phyloP scores from a whole-genome alignment of 2,888 invertebrate genomes.

The Atethmia centrago region DNA sequence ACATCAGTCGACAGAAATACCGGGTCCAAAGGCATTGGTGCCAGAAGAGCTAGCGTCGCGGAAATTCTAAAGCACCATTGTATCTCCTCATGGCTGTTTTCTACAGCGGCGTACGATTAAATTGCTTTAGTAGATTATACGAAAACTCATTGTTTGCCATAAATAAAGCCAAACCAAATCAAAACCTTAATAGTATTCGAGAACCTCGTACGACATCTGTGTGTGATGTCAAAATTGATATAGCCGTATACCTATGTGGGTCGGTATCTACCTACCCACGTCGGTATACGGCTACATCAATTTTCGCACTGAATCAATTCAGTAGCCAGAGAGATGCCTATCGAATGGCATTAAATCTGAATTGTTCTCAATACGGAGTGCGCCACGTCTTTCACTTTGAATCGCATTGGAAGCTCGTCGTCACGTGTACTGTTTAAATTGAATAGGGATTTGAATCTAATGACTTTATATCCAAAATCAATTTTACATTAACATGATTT shows the following conservation, averaged over 20 bases:
- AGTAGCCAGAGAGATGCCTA: slow-evolving; percentile 44
- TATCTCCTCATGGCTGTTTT: slow-evolving; percentile 34
- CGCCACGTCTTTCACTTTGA: slow-evolving; percentile 55
- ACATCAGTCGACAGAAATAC: slow-evolving; percentile 11
- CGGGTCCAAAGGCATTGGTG: slow-evolving; percentile 43
- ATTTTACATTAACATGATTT: slow-evolving; percentile 20
- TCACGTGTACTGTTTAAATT: slow-evolving; percentile 42
- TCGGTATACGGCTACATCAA: slow-evolving; percentile 23
- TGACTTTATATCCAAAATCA: slow-evolving; percentile 24
- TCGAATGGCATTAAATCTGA: slow-evolving; percentile 56
- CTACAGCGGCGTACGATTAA: slow-evolving; percentile 35
- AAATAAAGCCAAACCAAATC: slow-evolving; percentile 7
- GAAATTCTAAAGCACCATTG: slow-evolving; percentile 47
- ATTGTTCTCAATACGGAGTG: slow-evolving; percentile 58
- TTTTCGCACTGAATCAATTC: slow-evolving; percentile 35
- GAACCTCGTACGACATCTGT: too few relatives aligned
- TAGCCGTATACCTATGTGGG: too few relatives aligned
- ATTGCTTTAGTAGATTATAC: slow-evolving; percentile 27
- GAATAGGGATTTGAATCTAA: slow-evolving; percentile 54
- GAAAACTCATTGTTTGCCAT: slow-evolving; percentile 35
- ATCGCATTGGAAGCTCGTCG: slow-evolving; percentile 38
- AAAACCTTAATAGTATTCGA: background rate
- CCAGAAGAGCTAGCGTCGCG: slow-evolving; percentile 51
- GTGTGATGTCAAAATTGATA: too few relatives aligned
- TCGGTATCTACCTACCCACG: too few relatives aligned